Percentiles rank a stretch among this genome's conserved stretches.
Conservation (phyloP, 2,113 vertebrate genomes). For the Turnix velox region DNA sequence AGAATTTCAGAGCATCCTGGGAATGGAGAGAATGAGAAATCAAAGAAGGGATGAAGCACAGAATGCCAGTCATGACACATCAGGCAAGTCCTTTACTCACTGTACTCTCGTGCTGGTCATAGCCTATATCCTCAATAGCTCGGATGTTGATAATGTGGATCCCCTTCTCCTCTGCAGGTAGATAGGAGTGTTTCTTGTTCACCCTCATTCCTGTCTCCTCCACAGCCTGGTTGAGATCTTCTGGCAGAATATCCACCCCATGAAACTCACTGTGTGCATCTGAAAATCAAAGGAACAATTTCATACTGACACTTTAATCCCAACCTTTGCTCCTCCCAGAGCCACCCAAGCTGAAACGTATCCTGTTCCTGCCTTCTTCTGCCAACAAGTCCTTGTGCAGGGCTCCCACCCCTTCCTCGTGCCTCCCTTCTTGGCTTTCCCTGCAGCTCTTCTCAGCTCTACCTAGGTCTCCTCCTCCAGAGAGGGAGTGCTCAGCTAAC, state of each 20-base stretch:
- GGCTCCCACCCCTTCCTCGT: slow-evolving; percentile 14
- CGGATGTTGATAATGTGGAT: slow-evolving; percentile 69
- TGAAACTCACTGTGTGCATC: slow-evolving; percentile 44
- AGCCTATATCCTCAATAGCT: slow-evolving; percentile 69
- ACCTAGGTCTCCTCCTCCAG: neutral
- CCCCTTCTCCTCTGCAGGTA: slow-evolving; percentile 74
- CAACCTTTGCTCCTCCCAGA: slow-evolving; percentile 41
- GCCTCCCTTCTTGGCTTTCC: slow-evolving; percentile 22
- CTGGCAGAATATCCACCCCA: slow-evolving; percentile 65
- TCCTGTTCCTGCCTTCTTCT: slow-evolving; percentile 3
- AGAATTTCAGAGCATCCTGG: neutral
- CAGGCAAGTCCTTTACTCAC: slow-evolving; percentile 68
- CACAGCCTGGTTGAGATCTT: slow-evolving; percentile 15
- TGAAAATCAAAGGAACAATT: slow-evolving; percentile 39
- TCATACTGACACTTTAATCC: neutral
- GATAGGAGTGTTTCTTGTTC: slow-evolving; percentile 73
- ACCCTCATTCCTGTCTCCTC: slow-evolving; percentile 69
- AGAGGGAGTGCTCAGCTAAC: neutral
- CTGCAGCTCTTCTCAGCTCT: neutral
- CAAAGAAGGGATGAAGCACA: neutral
- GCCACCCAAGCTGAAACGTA: slow-evolving; percentile 31
- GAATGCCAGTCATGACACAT: neutral
- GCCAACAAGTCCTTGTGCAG: neutral
- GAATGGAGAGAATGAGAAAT: neutral
- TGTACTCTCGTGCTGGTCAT: slow-evolving; percentile 74